Base-by-base conservation (phyloP, 1,140 invertebrate species). In the Cyclina sinensis region DNA sequence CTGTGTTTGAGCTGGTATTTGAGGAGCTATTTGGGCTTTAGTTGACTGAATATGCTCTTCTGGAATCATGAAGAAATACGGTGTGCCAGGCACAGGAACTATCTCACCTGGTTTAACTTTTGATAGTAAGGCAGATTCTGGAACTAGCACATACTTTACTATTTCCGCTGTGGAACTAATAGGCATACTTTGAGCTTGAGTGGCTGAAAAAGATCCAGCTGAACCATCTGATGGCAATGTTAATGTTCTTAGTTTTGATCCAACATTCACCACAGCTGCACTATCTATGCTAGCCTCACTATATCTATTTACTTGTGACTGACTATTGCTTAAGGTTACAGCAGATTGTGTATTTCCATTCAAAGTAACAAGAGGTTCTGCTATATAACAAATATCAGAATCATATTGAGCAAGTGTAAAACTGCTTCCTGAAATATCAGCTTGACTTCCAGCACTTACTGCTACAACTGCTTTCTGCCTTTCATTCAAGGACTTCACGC, bases 141-240 rank as follows among this genome's bases (percentile, higher is more conserved):
- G 74, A 3, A 78, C 32, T 35, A 78, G 18, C 11, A 78, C 74
- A 78, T 78, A 78, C 18, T 78, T 78, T 0, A 54, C 30, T 14
- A 27, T 9, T n/a, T 78, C 21, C 27, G 21, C 27, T 4, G 43
- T 21, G 39, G 70, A 24, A 12, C 3, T 24, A 2, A 27, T 11
- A 18, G 65, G 0, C 14, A 27, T 37, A 70, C 32, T 70, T 1
- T 35, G 32, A 35, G 18, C 32, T 3, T 5, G 32, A 4, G 32
- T 21, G 27, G 65, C 9, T 7, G 18, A 11, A 4, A 70, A 37
- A 35, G 32, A 9, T n/a, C 21, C 54, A 24, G 3, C 14, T 43
- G 43, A 62, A 27, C 21, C 21, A 27, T 62, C n/a, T 27, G n/a
- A 27, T 27, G 24, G 27, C 9, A 62, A 9, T 5, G n/a, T n/a